These are phyloP conservation scores for Myiagra hebetior DNA, from an alignment of 2,113 vertebrate species.

Conservation along the genomic window DNA sequence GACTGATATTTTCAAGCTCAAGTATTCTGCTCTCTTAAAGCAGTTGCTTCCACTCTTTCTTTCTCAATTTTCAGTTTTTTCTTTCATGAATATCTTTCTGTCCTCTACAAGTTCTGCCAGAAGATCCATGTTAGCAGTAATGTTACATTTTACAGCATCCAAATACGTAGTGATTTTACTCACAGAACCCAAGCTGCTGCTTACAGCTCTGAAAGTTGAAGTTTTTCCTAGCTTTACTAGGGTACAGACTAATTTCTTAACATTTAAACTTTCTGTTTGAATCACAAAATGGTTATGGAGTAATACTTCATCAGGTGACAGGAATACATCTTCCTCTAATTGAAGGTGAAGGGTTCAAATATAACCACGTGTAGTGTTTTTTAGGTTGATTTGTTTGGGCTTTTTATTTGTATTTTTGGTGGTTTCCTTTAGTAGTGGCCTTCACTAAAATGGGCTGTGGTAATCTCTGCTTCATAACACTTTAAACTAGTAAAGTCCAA, in stretches of 20 bases:
- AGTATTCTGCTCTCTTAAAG: neutral
- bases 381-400: neutral
- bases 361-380: accelerated
- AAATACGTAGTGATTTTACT: neutral
- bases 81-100: neutral
- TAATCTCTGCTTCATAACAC: neutral
- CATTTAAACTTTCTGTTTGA: neutral
- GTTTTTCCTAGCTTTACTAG: neutral
- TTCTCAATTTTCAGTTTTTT: neutral
- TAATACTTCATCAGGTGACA: neutral
- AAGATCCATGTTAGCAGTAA: neutral
- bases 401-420: neutral
- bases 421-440: neutral
- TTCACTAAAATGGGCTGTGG: neutral
- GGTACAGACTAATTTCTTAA: neutral
- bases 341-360: neutral
- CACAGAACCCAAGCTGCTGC: neutral
- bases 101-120: neutral
- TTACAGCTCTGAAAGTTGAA: neutral
- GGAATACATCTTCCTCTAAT: neutral
- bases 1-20: neutral
- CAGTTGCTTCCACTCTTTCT: neutral
- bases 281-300: neutral
- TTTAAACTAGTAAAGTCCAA: neutral
- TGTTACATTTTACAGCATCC: neutral